These are phyloP conservation scores for Eueides isabella DNA, from an alignment of 1,140 invertebrate genomes.

Conservation along the genomic window DNA sequence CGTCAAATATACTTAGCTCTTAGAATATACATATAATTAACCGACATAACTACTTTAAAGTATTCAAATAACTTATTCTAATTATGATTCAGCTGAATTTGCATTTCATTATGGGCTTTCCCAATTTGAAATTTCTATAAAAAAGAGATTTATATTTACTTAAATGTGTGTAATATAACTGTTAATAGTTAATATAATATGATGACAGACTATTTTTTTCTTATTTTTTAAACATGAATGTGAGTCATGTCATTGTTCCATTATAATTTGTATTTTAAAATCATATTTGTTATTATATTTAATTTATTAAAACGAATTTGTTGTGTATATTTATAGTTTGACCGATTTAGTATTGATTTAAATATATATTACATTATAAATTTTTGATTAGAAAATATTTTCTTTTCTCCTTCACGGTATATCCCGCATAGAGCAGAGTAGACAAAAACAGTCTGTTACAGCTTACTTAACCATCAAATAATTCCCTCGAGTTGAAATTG, in stretches of 20 bases:
- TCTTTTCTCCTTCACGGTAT: too few species aligned
- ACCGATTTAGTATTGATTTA: too few species aligned
- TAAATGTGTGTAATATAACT: neutral
- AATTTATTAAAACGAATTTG: too few species aligned
- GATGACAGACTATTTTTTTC: too few species aligned
- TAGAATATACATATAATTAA: neutral
- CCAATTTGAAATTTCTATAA: neutral
- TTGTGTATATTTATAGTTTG: too few species aligned
- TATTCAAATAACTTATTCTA: neutral
- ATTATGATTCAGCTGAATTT: neutral
- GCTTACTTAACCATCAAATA: too few species aligned
- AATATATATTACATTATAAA: too few species aligned
- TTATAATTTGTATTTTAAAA: neutral
- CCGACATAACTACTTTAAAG: neutral
- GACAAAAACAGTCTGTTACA: too few species aligned
- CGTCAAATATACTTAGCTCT: neutral
- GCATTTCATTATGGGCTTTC: constrained; percentile 9
- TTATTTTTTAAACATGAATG: neutral
- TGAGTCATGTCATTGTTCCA: neutral
- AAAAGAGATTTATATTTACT: neutral
- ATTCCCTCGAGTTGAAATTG: too few species aligned
- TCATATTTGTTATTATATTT: too few species aligned
- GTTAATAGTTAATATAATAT: neutral
- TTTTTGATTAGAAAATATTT: too few species aligned
- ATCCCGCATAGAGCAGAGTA: too few species aligned